These are phyloP conservation scores for Melanogrammus aeglefinus DNA, from an alignment of 2,797 vertebrate species.

Conservation along the genomic window DNA sequence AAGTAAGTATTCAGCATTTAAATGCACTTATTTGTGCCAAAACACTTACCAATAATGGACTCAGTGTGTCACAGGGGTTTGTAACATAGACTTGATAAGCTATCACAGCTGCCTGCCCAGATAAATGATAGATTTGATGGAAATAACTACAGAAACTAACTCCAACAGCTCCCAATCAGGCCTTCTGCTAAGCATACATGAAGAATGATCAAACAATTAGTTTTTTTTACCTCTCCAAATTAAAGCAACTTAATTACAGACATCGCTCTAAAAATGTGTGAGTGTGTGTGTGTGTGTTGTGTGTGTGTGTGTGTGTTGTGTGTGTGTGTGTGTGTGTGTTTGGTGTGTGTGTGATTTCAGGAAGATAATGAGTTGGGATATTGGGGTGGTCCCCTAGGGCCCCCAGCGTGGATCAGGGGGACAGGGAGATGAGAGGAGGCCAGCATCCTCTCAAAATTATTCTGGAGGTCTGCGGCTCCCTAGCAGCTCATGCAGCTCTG, in stretches of 20 bases:
- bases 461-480: constrained; percentile 86
- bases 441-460: constrained; percentile 98
- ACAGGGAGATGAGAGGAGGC: constrained; percentile 82
- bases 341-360: constrained; percentile 63
- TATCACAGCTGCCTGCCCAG: constrained; percentile 2
- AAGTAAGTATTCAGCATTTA: constrained; percentile 1
- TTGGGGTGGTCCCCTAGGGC: constrained; percentile 74
- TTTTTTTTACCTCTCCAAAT: constrained; percentile 38
- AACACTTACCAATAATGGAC: neutral
- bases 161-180: constrained; percentile 33
- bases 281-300: constrained; percentile 51
- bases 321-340: neutral
- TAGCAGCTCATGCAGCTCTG: constrained; percentile 94
- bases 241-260: constrained; percentile 76
- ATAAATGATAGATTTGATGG: constrained; percentile 19
- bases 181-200: constrained; percentile 32
- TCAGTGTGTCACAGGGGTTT: neutral
- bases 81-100: neutral
- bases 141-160: constrained; percentile 48
- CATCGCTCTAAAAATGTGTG: constrained; percentile 70
- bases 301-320: neutral
- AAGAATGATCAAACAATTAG: constrained; percentile 62
- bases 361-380: constrained; percentile 78
- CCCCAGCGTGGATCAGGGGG: constrained; percentile 69
- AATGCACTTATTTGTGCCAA: neutral